Evolutionary conservation across 2,113 vertebrate species (phyloP), one percentile per base, ranked within the genome.

Genomic region (Oxygymnocypris stewartii): DNA sequence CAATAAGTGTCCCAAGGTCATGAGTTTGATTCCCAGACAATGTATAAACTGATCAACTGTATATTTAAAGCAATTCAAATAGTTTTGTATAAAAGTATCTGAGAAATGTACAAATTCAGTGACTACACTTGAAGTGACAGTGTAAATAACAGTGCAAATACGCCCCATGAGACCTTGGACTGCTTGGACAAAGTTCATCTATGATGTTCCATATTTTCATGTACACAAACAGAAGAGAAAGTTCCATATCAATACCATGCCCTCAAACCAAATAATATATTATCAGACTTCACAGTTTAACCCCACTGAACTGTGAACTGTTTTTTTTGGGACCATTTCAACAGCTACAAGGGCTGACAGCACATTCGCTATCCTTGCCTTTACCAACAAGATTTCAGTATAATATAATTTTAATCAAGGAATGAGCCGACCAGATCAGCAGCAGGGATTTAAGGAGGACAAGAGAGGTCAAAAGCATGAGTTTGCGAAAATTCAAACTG

Each of bases 271-370:
- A 77, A 77, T 12, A 42, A 35, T 47, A 78, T 25, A 78, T 25
- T 25, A 18, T 79, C 4, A 51, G 14, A 54, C 49, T 57, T 57
- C 28, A 54, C 76, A 35, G 42, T 28, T 77, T 25, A 77, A 77
- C 2, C n/a, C n/a, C 75, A 77, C 12, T 51, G 75, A 13, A 23
- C 42, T 25, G 13, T 25, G 6, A 51, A 77, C 44, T 51, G 2
- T 28, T 28, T 79, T 87, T 91, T 31, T 87, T 86, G 89, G 86
- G 86, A 84, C 14, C 57, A 87, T 87, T 92, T 88, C 59, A 71
- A 85, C 85, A 91, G 79, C 85, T 91, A 90, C 92, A 91, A 91
- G 90, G 91, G 92, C 88, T 93, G 87, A 91, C 87, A 23, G 57
- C 8, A 57, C 1, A 88, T 91, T 91, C 89, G 76, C 86, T 84